These are phyloP conservation scores for Alcedo atthis DNA, from an alignment of 2,797 vertebrate genomes.

Conservation along the genomic window DNA sequence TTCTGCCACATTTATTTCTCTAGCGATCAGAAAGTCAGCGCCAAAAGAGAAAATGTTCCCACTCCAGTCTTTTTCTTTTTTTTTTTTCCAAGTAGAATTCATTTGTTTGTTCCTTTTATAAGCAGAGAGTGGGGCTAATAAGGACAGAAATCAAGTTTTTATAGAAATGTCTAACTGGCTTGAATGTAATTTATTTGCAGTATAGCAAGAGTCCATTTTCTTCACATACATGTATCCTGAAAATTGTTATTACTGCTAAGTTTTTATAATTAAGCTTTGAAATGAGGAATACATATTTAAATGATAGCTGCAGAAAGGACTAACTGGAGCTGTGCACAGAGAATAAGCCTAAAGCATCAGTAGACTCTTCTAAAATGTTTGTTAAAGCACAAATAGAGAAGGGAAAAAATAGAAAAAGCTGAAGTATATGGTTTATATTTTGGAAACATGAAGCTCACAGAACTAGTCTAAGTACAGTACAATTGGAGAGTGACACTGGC, in stretches of 20 bases:
- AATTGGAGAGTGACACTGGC: neutral
- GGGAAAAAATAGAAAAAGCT: neutral
- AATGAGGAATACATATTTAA: neutral
- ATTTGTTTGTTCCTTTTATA: neutral
- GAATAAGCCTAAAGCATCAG: neutral
- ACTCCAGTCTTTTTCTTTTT: accelerated
- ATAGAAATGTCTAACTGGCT: neutral
- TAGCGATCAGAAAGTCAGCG: neutral
- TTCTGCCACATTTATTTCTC: neutral
- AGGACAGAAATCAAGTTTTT: neutral
- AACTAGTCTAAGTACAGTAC: neutral
- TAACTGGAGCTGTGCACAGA: neutral
- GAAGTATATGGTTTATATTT: neutral
- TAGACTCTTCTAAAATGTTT: neutral
- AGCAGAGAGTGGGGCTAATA: neutral
- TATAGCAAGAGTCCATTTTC: neutral
- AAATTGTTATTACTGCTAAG: neutral
- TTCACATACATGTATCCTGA: neutral
- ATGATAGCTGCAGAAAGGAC: neutral
- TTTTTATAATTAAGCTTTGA: neutral
- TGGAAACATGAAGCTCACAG: neutral
- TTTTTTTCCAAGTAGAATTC: neutral
- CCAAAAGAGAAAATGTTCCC: neutral
- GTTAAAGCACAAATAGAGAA: neutral
- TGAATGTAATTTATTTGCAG: neutral